Conservation (phyloP, 2,888 invertebrate genomes). For the Caenorhabditis zanzibari region DNA sequence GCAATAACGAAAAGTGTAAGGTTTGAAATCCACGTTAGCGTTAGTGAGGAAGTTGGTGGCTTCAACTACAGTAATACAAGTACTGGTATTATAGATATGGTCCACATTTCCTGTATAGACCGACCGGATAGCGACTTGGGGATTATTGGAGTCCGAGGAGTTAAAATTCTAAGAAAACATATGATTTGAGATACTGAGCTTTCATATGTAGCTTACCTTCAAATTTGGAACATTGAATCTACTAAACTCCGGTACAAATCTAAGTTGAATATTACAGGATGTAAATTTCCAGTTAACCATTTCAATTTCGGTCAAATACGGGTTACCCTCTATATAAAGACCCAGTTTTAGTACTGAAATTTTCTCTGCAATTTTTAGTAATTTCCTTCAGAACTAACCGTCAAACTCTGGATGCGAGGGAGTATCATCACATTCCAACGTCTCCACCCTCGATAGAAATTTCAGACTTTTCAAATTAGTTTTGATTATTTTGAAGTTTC, state of each 20-base stretch:
- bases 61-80: background rate
- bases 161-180: no score
- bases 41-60: background rate
- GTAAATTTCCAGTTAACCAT: background rate
- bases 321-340: background rate
- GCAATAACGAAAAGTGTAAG: background rate
- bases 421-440: slow-evolving; percentile 1
- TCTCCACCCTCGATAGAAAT: background rate
- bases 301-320: background rate
- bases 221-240: background rate
- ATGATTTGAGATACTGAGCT: no score
- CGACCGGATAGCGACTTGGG: background rate
- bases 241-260: background rate
- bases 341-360: background rate
- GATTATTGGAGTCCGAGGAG: background rate
- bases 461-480: slow-evolving; percentile 1
- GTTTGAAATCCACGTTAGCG: background rate
- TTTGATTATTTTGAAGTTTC: background rate
- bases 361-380: background rate
- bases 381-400: background rate
- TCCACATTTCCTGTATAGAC: background rate
- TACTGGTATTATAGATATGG: background rate
- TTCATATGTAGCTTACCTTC: no score
- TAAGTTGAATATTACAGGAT: background rate
- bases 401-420: no score